phyloP scores from a whole-genome alignment of 1,140 invertebrate genomes.

The Spodoptera litura region DNA sequence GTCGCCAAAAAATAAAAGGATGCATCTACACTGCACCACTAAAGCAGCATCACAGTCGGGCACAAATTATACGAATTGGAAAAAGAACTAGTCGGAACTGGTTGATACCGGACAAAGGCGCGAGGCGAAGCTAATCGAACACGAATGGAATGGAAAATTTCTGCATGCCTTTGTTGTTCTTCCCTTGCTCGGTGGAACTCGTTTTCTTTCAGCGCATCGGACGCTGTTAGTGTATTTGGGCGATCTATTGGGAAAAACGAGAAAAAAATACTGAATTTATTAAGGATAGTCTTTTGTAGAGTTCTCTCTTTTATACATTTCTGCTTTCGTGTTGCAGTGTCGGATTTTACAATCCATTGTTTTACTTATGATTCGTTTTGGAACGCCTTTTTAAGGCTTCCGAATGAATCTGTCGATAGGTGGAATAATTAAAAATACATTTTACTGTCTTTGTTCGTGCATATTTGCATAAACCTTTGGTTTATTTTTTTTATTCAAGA shows the following conservation, averaged over 20 bases:
- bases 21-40: constrained; percentile 33
- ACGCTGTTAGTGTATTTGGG: constrained; percentile 38
- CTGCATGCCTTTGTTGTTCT: constrained; percentile 56
- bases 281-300: constrained; percentile 38
- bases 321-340: constrained; percentile 9
- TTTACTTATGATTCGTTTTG: constrained; percentile 1
- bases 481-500: too few relatives aligned
- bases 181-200: constrained; percentile 33
- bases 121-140: constrained; percentile 55
- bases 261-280: constrained; percentile 40
- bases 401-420: background rate
- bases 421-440: background rate
- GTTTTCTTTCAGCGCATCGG: constrained; percentile 45
- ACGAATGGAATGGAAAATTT: constrained; percentile 62
- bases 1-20: constrained; percentile 23
- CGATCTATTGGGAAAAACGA: constrained; percentile 29
- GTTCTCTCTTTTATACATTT: constrained; percentile 2
- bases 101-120: constrained; percentile 53
- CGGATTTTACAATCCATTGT: background rate
- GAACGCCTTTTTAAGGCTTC: background rate
- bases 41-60: constrained; percentile 36
- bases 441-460: too few relatives aligned
- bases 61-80: constrained; percentile 52
- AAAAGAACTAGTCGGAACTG: constrained; percentile 44
- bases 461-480: too few relatives aligned